These are phyloP conservation scores for Leucophora obtusa DNA, from an alignment of 2,888 invertebrate genomes.

Conservation along the genomic window DNA sequence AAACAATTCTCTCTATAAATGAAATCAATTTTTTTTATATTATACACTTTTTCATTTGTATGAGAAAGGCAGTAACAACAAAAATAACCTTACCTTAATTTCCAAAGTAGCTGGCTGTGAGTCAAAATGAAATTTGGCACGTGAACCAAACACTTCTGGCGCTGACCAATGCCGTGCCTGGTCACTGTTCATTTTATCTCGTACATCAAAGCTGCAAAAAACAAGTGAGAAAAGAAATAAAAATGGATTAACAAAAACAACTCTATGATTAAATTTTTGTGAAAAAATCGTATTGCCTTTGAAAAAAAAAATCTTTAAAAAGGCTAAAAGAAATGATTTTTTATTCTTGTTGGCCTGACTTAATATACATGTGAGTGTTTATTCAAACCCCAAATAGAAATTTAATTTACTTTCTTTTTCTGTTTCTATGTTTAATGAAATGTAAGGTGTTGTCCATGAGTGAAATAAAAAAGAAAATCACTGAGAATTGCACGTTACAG, in stretches of 20 bases:
- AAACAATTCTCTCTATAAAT: too few species aligned
- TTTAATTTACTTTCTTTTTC: conserved; percentile 29
- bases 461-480: conserved; percentile 28
- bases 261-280: conserved; percentile 16
- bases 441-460: background rate
- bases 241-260: conserved; percentile 11
- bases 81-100: conserved; percentile 80
- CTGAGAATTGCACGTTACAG: conserved; percentile 56
- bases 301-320: background rate
- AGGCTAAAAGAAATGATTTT: conserved; percentile 2
- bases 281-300: conserved; percentile 4
- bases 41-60: too few species aligned
- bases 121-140: conserved; percentile 90
- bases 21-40: too few species aligned
- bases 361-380: conserved; percentile 2
- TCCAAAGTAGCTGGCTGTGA: conserved; percentile 89
- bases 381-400: conserved; percentile 8
- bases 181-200: conserved; percentile 88
- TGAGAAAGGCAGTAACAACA: background rate
- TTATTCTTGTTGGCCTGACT: conserved; percentile 34
- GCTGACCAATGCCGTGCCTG: conserved; percentile 90
- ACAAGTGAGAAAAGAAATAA: conserved; percentile 29
- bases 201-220: conserved; percentile 87
- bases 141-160: conserved; percentile 90
- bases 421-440: background rate